These are phyloP conservation scores for Calameuta pallipes DNA, from an alignment of 2,888 invertebrate genomes.

Conservation along the genomic window DNA sequence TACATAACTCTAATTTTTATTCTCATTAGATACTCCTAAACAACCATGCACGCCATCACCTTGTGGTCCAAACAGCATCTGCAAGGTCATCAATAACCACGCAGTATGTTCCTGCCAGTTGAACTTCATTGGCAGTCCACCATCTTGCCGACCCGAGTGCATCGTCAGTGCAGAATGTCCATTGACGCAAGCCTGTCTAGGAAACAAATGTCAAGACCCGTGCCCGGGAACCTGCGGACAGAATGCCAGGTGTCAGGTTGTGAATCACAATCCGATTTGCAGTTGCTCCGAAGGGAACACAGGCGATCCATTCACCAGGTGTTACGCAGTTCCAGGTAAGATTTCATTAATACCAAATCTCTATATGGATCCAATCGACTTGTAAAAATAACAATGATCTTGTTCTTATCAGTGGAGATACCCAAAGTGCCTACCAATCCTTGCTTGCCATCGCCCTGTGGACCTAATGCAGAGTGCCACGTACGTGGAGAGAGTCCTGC, in stretches of 20 bases:
- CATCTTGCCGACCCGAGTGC: slow-evolving; percentile 85
- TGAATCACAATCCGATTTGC: slow-evolving; percentile 86
- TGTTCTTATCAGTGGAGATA: slow-evolving; percentile 27
- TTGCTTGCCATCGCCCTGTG: slow-evolving; percentile 71
- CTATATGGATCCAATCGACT: neutral
- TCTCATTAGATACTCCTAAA: slow-evolving; percentile 8
- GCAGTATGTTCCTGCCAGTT: slow-evolving; percentile 80
- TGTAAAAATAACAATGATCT: neutral
- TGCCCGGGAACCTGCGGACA: slow-evolving; percentile 84
- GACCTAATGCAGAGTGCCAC: slow-evolving; percentile 70
- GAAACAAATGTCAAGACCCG: slow-evolving; percentile 82
- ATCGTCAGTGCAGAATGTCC: slow-evolving; percentile 84
- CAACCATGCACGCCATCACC: slow-evolving; percentile 79
- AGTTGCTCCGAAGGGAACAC: slow-evolving; percentile 78
- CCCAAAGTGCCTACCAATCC: slow-evolving; percentile 62
- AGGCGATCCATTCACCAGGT: slow-evolving; percentile 81
- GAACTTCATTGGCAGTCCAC: slow-evolving; percentile 80
- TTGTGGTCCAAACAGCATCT: slow-evolving; percentile 83
- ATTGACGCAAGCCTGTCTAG: slow-evolving; percentile 79
- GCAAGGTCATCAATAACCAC: slow-evolving; percentile 75
- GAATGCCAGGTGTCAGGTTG: slow-evolving; percentile 82
- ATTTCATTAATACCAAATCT: slow-evolving; percentile 1
- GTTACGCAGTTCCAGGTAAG: slow-evolving; percentile 70
- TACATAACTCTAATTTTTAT: neutral
- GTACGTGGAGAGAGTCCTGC: slow-evolving; percentile 69